Evolutionary conservation across 2,113 vertebrate genomes (phyloP), one percentile per base, ranked within the genome.

Genomic region (Larimichthys polyactis): DNA sequence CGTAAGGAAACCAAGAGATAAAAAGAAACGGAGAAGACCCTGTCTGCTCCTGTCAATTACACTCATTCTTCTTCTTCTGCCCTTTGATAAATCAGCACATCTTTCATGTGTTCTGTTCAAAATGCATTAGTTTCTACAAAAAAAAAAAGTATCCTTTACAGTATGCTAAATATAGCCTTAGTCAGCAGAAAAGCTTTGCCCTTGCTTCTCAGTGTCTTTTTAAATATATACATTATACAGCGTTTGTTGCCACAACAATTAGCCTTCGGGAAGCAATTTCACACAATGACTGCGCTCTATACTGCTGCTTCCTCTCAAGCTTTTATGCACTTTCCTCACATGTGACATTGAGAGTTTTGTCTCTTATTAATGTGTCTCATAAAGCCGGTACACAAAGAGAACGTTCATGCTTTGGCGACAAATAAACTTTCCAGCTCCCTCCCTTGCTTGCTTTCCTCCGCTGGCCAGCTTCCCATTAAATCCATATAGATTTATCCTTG

Each of bases 61-160:
- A 36, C 29, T 89, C 80, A 72, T 11, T 70, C 77, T 55, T 68
- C 51, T 27, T 69, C 40, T 64, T 48, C 66, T 46, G 32, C 29
- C 19, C 79, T 88, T 79, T 83, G 88, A 88, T 81, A 85, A 60
- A 2, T 0, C 68, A 52, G 76, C 72, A 70, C 16, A 62, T 67
- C 78, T 87, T 79, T 91, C 58, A 86, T 86, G 67, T 44, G 36
- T 79, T 74, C 57, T 54, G 4, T 55, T 91, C 76, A 82, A 80
- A 84, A 81, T 78, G 49, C 49, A 71, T 90, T 84, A 63, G 70
- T 84, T 91, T 80, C 75, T 78, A 80, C 69, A 27, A 82, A 79
- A 74, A 27, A 24, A 27, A 36, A 81, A 68, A 66, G 65, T 71
- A 71, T 52, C 51, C 81, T 22, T 78, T 49, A 66, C 70, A 63